Evolutionary conservation across 2,888 invertebrate genomes (phyloP).

Genomic region (Troides aeacus): DNA sequence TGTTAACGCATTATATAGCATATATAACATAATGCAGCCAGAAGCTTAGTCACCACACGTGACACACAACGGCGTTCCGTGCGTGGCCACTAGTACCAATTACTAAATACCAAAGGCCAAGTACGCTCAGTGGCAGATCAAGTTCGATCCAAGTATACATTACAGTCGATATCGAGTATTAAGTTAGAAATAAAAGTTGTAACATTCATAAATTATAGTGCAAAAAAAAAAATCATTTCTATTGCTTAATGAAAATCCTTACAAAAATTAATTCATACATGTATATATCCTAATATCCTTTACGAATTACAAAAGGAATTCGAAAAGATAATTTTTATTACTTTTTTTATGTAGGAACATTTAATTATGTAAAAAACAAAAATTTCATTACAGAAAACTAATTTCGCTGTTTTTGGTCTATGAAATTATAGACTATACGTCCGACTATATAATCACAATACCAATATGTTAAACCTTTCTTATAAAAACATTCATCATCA

Average conservation of each 20-base stretch:
- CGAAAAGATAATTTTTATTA: background rate
- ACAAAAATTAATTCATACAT: background rate
- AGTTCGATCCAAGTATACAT: constrained; percentile 10
- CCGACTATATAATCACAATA: too few relatives aligned
- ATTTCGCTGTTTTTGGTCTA: too few relatives aligned
- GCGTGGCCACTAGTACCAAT: constrained; percentile 40
- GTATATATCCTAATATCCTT: background rate
- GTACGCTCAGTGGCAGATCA: constrained; percentile 15
- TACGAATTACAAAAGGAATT: background rate
- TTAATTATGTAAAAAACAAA: background rate
- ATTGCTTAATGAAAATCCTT: background rate
- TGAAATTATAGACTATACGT: too few relatives aligned
- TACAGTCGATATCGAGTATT: background rate
- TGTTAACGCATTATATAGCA: constrained; percentile 54
- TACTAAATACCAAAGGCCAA: constrained; percentile 42
- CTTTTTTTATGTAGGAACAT: background rate
- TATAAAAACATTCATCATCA: too few relatives aligned
- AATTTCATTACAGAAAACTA: too few relatives aligned
- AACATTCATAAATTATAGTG: background rate
- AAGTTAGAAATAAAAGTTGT: background rate
- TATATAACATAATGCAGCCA: constrained; percentile 39
- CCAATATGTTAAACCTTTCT: too few relatives aligned
- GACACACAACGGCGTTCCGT: constrained; percentile 34
- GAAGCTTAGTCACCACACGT: constrained; percentile 43
- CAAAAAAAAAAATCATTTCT: background rate